Evolutionary conservation across 1,140 invertebrate genomes (phyloP), one percentile per base, ranked within the genome.

Genomic region (Pseudomyrmex gracilis): DNA sequence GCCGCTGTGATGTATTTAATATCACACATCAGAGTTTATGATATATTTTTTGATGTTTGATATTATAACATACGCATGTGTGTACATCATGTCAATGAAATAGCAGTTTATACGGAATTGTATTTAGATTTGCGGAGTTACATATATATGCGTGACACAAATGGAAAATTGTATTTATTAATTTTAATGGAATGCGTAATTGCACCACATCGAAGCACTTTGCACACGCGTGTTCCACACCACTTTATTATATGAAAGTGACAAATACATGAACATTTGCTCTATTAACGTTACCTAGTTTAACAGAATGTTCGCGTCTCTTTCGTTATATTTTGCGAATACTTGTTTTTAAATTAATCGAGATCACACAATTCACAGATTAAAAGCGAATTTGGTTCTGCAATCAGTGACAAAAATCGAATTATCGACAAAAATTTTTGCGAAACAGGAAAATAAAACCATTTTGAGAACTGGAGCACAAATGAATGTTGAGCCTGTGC

Each of bases 171-270:
- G 43, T 15, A 24, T 80, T 60, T 80, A 70, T 47, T 60, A 47
- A 70, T 80, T 80, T 80, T 80, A 80, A 80, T 71, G 43, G 71
- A 80, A 80, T 24, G 4, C 53, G 15, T 71, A 80, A 80, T 80
- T 34, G 61, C 63, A 58, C 70, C 58, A 53, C 51, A 20, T 15
- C 47, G 63, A 53, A 8, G 22, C 43, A 70, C 71, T 80, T 80
- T 71, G 51, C 76, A 78, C 64, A n/a, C 20, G 55, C 17, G 45
- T 20, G 24, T 68, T 47, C 66, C 34, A 24, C 17, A 45, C 7
- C 20, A 58, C 20, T 80, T 71, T 60, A 80, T 80, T 43, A 76
- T 22, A 70, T 70, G 64, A 70, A 70, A 66, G 70, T 78, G 64
- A 78, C 68, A 78, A 78, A 78, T 78, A 78, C 70, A 68, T 78